These are phyloP conservation scores for Drosophila truncata DNA, from an alignment of 1,140 invertebrate genomes.

Conservation along the genomic window DNA sequence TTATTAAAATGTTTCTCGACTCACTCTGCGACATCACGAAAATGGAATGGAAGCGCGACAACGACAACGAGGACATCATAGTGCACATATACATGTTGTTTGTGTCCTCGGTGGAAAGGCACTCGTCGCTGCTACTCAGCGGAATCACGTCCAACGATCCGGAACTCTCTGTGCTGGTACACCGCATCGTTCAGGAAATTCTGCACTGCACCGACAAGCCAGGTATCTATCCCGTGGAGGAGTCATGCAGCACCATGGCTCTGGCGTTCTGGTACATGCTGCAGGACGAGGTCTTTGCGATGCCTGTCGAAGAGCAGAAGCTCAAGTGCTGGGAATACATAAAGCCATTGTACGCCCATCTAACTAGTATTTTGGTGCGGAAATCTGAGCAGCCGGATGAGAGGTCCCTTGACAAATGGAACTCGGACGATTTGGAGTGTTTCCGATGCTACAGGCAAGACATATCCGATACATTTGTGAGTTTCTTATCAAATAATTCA, in stretches of 20 bases:
- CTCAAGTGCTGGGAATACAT: conserved; percentile 78
- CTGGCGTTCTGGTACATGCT: conserved; percentile 97
- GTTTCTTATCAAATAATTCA: conserved; percentile 37
- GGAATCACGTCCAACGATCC: conserved; percentile 85
- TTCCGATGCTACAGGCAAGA: conserved; percentile 97
- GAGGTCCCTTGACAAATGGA: conserved; percentile 79
- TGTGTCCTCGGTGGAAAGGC: conserved; percentile 88
- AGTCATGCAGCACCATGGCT: conserved; percentile 92
- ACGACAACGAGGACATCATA: conserved; percentile 86
- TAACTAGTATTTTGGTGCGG: conserved; percentile 76
- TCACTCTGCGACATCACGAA: conserved; percentile 75
- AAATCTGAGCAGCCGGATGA: conserved; percentile 84
- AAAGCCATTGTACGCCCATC: conserved; percentile 81
- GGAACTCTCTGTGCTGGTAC: conserved; percentile 83
- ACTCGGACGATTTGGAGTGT: conserved; percentile 92
- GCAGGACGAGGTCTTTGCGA: conserved; percentile 87
- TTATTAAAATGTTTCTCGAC: conserved; percentile 86
- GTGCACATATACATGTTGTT: conserved; percentile 88
- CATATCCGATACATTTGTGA: conserved; percentile 94
- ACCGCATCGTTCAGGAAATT: conserved; percentile 86
- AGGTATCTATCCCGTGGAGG: conserved; percentile 93
- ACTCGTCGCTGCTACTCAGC: conserved; percentile 88
- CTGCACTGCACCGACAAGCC: conserved; percentile 92
- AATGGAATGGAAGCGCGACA: conserved; percentile 83
- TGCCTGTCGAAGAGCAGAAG: conserved; percentile 69